Evolutionary conservation across 1,140 invertebrate species (phyloP), one percentile per base, ranked within the genome.

Genomic region (Bombyx mori): DNA sequence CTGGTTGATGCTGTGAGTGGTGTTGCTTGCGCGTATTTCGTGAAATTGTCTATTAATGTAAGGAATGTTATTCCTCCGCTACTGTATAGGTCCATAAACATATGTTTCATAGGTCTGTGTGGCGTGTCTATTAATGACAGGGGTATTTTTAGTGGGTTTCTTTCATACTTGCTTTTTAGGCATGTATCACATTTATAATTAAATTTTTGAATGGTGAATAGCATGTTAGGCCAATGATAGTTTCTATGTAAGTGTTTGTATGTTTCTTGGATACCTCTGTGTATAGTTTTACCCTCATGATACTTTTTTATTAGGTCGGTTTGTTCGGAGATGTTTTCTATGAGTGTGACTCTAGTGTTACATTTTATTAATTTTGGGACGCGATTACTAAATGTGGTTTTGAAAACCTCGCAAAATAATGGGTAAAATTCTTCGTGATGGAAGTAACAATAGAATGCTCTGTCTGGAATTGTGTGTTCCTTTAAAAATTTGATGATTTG

Each of bases 201-300:
- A 52, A 56, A 68, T 61, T 57, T 63, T 64, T 70, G 71, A 42
- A 65, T 57, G 22, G 65, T 54, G 48, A 65, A 42, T 44, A 75
- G 58, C 65, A 85, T 74, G 12, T 73, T 75, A 18, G 78, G 77
- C 73, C 79, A 84, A 59, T 75, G 75, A 60, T 73, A 82, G 48
- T 75, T 69, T 59, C 64, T 60, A 59, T 71, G 58, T 26, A 60
- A 47, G 42, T 60, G 54, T 60, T 60, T 56, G 9, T 60, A 60
- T 47, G 58, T 60, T 52, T 60, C 58, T n/a, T 60, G 58, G 6
- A 60, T 60, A 22, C 58, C 89, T 98, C 96, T 7, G 96, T 52
- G 58, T 56, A 60, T 56, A 5, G 54, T 60, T 52, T 55, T 60
- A 8, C 58, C 44, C 56, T 60, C 58, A 12, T 60, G 58, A 52